These are phyloP conservation scores for Pissodes strobi DNA, from an alignment of 1,140 invertebrate species.

Conservation along the genomic window DNA sequence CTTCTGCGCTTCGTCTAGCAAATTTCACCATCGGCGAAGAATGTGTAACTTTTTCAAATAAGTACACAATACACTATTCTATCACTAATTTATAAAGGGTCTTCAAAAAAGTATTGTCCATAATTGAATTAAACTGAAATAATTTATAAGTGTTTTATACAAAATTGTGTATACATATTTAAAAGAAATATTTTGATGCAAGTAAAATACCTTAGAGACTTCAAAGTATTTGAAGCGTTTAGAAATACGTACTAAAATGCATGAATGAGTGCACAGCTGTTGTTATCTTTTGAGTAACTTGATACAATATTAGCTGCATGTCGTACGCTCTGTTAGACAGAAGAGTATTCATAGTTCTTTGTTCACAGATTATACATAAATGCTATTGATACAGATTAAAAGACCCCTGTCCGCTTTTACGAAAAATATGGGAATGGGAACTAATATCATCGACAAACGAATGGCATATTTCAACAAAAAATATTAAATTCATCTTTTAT, in stretches of 20 bases:
- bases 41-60: no score
- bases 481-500: conserved; percentile 47
- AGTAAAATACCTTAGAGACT: conserved; percentile 9
- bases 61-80: no score
- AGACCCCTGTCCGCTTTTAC: conserved; percentile 41
- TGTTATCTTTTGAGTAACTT: conserved; percentile 40
- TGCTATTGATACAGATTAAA: conserved; percentile 48
- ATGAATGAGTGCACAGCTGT: conserved; percentile 11
- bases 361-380: conserved; percentile 43
- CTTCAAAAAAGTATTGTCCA: background rate
- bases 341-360: conserved; percentile 43
- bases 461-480: conserved; percentile 38
- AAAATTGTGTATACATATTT: conserved; percentile 10
- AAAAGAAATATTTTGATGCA: conserved; percentile 7
- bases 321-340: conserved; percentile 43
- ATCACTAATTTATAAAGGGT: no score
- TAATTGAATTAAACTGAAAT: conserved; percentile 1
- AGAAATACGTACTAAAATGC: conserved; percentile 20
- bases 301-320: conserved; percentile 45
- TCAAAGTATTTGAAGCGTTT: conserved; percentile 15
- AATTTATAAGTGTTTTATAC: conserved; percentile 6
- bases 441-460: conserved; percentile 33
- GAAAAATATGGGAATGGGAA: conserved; percentile 41
- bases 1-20: no score
- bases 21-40: no score